Conservation (phyloP, 2,113 vertebrate species). For the Piaya cayana region DNA sequence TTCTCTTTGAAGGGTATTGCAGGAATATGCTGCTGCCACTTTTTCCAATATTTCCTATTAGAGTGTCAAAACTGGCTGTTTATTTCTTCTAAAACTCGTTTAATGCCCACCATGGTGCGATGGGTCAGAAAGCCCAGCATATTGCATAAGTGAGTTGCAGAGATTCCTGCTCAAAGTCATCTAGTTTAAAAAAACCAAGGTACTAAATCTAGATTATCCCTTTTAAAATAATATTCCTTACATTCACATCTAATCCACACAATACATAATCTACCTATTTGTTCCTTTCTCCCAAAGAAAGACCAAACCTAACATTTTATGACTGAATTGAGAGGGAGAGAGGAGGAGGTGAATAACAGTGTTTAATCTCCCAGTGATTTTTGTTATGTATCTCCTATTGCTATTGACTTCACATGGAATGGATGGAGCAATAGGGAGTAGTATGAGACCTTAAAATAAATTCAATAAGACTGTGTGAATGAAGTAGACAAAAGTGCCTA, state of each 20-base stretch:
- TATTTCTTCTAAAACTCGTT: neutral
- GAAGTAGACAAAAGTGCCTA: neutral
- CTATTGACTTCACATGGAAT: neutral
- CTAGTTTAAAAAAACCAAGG: neutral
- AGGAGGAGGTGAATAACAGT: neutral
- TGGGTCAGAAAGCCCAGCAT: neutral
- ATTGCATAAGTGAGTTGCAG: neutral
- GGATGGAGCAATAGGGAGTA: neutral
- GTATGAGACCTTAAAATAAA: neutral
- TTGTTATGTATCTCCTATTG: neutral
- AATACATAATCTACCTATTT: neutral
- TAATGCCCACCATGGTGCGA: rapidly evolving
- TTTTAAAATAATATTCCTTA: neutral
- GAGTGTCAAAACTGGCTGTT: neutral
- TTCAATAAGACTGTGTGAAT: neutral
- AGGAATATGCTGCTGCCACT: neutral
- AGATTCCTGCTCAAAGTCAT: neutral
- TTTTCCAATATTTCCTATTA: neutral
- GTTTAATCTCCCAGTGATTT: neutral
- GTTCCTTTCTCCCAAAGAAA: neutral
- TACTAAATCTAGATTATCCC: neutral
- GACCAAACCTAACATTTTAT: neutral
- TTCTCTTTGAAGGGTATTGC: neutral
- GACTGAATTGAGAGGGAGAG: neutral
- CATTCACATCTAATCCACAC: neutral